Percentiles rank a stretch among this genome's conserved stretches.
phyloP scores from a whole-genome alignment of 1,140 invertebrate species.

The Heterodera schachtii region DNA sequence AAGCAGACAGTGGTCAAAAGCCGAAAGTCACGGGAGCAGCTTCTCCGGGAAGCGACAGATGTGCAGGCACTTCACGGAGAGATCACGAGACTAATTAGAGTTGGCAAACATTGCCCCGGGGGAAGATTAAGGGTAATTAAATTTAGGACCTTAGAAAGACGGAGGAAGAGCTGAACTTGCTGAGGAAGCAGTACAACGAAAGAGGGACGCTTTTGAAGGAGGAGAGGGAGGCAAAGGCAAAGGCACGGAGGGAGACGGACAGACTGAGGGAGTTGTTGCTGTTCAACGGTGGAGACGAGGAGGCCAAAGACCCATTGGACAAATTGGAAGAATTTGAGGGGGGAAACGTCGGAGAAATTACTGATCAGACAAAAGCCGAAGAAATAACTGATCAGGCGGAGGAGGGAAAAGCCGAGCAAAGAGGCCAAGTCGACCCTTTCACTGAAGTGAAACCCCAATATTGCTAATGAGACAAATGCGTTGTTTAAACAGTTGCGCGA shows the following conservation, averaged over 20 bases:
- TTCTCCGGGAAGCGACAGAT: conserved; percentile 20
- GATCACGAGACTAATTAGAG: conserved; percentile 21
- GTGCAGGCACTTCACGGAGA: conserved; percentile 26
- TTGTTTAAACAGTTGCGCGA: not conserved
- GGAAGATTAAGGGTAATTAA: not conserved
- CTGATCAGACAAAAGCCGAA: not conserved
- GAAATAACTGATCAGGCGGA: not conserved
- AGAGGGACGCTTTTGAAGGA: not conserved
- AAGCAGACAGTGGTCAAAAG: conserved; percentile 7
- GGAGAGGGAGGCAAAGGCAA: conserved; percentile 14
- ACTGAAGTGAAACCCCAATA: too few relatives aligned
- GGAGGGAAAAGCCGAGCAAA: too few relatives aligned
- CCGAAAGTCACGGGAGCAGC: conserved; percentile 15
- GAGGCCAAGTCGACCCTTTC: not conserved
- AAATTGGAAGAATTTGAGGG: conserved; percentile 5
- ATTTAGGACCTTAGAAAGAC: conserved; percentile 29
- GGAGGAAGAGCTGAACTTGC: conserved; percentile 26
- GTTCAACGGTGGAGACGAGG: conserved; percentile 31
- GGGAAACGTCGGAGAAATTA: not conserved
- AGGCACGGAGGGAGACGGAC: conserved; percentile 18
- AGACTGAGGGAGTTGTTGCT: conserved; percentile 42
- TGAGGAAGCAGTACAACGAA: conserved; percentile 28
- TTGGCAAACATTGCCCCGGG: not conserved
- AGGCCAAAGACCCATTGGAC: conserved; percentile 32
- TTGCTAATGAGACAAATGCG: too few relatives aligned